Conservation (phyloP, 2,888 invertebrate genomes). For the Nephrotoma appendiculata region DNA sequence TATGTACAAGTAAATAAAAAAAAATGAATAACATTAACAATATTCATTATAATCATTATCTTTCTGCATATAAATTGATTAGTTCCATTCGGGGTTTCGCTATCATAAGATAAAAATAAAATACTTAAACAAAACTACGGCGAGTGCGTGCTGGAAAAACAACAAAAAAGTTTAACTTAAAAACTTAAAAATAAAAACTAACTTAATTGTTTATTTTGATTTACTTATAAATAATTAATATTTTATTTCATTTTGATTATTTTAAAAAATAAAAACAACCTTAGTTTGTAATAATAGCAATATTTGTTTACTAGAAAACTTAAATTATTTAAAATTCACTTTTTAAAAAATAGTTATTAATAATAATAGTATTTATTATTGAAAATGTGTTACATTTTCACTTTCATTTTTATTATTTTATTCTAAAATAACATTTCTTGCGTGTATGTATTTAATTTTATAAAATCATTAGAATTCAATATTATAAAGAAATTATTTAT, state of each 20-base stretch:
- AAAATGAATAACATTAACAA: background rate
- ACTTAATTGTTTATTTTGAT: conserved; percentile 1
- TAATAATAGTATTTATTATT: background rate
- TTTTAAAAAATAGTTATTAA: background rate
- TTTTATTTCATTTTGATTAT: background rate
- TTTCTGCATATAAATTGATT: background rate
- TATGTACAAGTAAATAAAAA: background rate
- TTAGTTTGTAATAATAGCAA: background rate
- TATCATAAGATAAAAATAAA: background rate
- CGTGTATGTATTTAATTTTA: background rate
- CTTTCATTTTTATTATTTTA: background rate
- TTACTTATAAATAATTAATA: conserved; percentile 6
- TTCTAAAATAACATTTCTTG: background rate
- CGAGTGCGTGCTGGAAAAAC: background rate
- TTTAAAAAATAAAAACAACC: background rate
- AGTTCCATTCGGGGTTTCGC: background rate
- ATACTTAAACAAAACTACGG: background rate
- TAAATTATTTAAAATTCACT: background rate
- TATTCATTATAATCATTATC: background rate
- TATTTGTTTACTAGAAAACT: background rate
- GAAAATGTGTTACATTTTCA: background rate
- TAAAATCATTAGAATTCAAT: background rate
- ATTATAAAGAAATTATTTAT: background rate
- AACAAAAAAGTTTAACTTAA: background rate
- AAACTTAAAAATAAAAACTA: background rate